A percentile compares a stretch with the other conserved stretches of the same genome.
Evolutionary conservation across 64 coral and sea anemone species (phyloP).

Genomic region (Porites australiensis): DNA sequence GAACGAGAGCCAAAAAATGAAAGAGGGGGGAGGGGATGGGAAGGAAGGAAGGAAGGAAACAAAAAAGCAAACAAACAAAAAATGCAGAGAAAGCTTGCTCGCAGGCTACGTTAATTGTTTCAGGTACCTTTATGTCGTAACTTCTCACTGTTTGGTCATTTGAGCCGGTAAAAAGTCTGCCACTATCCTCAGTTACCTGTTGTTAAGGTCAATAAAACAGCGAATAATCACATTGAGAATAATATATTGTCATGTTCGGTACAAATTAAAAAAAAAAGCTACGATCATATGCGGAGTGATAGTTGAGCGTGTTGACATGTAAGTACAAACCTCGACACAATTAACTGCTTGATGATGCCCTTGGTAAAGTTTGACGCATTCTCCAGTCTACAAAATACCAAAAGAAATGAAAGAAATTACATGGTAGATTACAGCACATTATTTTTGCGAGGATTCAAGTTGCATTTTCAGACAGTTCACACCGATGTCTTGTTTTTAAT

Average conservation of each 20-base stretch:
- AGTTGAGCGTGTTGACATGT: too few species aligned
- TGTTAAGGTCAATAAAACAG: not conserved
- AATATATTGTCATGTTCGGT: too few species aligned
- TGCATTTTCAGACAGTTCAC: too few species aligned
- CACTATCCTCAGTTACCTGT: constrained; percentile 75
- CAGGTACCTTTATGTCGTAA: constrained; percentile 89
- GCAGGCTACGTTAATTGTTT: not conserved
- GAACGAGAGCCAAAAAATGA: too few species aligned
- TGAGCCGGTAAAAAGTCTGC: constrained; percentile 91
- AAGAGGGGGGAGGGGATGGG: too few species aligned
- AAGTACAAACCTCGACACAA: constrained; percentile 82
- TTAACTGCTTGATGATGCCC: constrained; percentile 92
- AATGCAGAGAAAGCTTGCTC: too few species aligned
- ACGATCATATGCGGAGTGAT: too few species aligned
- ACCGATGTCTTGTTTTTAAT: too few species aligned
- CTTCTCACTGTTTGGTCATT: constrained; percentile 96
- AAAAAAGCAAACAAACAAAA: not conserved
- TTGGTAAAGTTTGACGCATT: constrained; percentile 78
- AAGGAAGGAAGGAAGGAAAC: too few species aligned
- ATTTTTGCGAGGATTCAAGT: too few species aligned
- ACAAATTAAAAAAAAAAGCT: too few species aligned
- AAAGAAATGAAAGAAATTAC: not conserved
- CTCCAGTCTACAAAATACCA: constrained; percentile 67
- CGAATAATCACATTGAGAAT: not conserved
- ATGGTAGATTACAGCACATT: too few species aligned